Percentiles rank a stretch among this genome's conserved stretches.
These are phyloP conservation scores for Molorchus minor DNA, from an alignment of 2,888 invertebrate species.

Conservation along the genomic window DNA sequence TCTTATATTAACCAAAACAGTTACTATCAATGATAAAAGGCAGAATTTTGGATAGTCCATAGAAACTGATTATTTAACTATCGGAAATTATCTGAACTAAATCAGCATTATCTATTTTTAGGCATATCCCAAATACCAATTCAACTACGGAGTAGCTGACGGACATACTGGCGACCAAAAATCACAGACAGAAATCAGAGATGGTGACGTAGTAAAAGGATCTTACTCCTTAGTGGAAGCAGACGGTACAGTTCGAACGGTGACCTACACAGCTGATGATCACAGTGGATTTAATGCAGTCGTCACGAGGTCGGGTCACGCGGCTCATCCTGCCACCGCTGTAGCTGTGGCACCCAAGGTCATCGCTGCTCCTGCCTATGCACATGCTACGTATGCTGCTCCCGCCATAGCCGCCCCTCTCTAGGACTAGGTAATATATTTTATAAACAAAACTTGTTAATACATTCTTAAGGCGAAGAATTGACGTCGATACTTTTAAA, in stretches of 20 bases:
- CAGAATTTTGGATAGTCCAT: no score
- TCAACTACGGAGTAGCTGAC: slow-evolving; percentile 69
- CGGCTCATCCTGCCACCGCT: slow-evolving; percentile 64
- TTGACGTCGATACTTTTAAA: no score
- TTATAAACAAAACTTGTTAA: not conserved
- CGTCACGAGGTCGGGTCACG: slow-evolving; percentile 65
- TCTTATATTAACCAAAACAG: no score
- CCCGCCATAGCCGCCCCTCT: slow-evolving; percentile 37
- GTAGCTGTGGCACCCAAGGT: slow-evolving; percentile 53
- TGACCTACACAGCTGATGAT: slow-evolving; percentile 69
- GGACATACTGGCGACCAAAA: slow-evolving; percentile 69
- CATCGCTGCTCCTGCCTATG: slow-evolving; percentile 49
- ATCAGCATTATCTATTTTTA: no score
- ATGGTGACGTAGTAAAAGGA: slow-evolving; percentile 68
- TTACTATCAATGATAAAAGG: no score
- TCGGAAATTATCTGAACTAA: no score
- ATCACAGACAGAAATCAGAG: slow-evolving; percentile 66
- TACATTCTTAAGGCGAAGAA: no score
- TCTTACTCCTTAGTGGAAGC: slow-evolving; percentile 68
- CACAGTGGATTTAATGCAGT: slow-evolving; percentile 65
- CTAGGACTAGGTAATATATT: slow-evolving; percentile 23
- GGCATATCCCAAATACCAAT: slow-evolving; percentile 69
- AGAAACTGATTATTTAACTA: slow-evolving; percentile 37
- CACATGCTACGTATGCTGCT: slow-evolving; percentile 39
- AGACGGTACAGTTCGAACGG: slow-evolving; percentile 68